These are phyloP conservation scores for Phocides pigmalion DNA, from an alignment of 1,140 invertebrate genomes.

Conservation along the genomic window DNA sequence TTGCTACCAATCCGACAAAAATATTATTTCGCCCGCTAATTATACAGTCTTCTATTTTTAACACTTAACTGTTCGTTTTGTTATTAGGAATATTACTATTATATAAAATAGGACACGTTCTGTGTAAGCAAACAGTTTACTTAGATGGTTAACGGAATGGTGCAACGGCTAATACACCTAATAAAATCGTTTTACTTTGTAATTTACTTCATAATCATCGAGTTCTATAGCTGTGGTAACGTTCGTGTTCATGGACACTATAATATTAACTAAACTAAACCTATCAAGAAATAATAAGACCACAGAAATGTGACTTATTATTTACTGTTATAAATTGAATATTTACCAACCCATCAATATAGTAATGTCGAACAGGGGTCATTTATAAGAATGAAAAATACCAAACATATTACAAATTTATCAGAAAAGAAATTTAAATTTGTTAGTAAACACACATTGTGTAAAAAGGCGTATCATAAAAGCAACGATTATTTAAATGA, in stretches of 20 bases:
- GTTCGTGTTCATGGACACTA: not conserved
- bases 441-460: too few relatives aligned
- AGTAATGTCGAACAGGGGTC: too few relatives aligned
- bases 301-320: not conserved
- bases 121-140: not conserved
- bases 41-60: too few relatives aligned
- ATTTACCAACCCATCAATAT: too few relatives aligned
- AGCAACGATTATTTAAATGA: too few relatives aligned
- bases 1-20: too few relatives aligned
- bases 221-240: slow-evolving; percentile 3
- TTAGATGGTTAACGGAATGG: not conserved
- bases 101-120: not conserved
- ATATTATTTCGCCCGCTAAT: too few relatives aligned
- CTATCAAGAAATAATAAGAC: slow-evolving; percentile 1
- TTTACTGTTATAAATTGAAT: not conserved
- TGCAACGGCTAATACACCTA: slow-evolving; percentile 2
- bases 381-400: too few relatives aligned
- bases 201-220: slow-evolving; percentile 10
- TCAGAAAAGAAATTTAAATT: too few relatives aligned
- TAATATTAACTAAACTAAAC: not conserved
- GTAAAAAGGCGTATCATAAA: too few relatives aligned
- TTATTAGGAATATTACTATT: not conserved
- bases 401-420: too few relatives aligned
- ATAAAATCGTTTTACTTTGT: slow-evolving; percentile 4
- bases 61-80: not conserved